Base-by-base conservation (phyloP, 2,888 invertebrate species). In the Orthosia cruda region DNA sequence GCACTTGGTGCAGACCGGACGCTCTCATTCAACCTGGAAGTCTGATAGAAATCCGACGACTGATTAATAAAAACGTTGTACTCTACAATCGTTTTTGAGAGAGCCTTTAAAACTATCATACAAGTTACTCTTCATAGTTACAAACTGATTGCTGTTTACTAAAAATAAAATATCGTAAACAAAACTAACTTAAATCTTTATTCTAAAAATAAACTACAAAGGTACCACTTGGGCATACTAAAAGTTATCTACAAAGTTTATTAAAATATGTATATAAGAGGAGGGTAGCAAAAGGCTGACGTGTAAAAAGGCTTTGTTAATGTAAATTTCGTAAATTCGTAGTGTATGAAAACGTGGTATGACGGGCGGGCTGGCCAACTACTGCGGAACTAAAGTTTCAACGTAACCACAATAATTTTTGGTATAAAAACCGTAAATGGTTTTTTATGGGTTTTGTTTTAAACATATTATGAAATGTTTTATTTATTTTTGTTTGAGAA, bases 181-280 rank as follows among this genome's bases (percentile, higher is more conserved):
- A 4, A 54, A 68, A 23, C 45, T 47, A 32, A 58, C 16, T 74
- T 45, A 45, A 64, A n/a, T 4, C 20, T 52, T 18, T 9, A 50
- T 23, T 61, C 20, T 57, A 45, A 55, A 69, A 55, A 75, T 26
- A 77, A 13, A 4, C 49, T 40, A 18, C 58, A 57, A 80, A 80
- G 32, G 61, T 40, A 68, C 52, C 54, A 50, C 65, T 69, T 40
- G 45, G 67, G 57, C 18, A 54, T 70, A 64, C n/a, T 66, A 77
- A 69, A 80, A 82, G 65, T 82, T 81, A 66, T 63, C 40, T 61
- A 65, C 55, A 76, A 80, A 83, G 32, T 83, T 83, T 68, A 55
- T 57, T 67, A 71, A 80, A 82, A 71, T 77, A 77, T 71, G 49
- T 77, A 71, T 55, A 70, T 58, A 58, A 77, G 16, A 50, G 40